Evolutionary conservation across 2,113 vertebrate genomes (phyloP).

Genomic region (Cariama cristata): DNA sequence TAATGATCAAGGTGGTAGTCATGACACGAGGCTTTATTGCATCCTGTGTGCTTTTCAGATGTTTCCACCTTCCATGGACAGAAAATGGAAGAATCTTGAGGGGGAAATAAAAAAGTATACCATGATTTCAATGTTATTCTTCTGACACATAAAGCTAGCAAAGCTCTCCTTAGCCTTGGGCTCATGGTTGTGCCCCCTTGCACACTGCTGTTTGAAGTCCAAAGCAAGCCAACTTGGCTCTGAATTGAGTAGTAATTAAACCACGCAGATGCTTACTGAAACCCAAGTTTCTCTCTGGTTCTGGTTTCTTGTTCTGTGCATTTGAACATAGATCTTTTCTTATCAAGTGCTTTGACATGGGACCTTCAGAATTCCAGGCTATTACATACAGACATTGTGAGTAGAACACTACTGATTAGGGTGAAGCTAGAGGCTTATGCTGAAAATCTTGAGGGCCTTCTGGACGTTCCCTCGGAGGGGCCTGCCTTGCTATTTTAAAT

Average conservation of each 20-base stretch:
- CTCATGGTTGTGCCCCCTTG: background rate
- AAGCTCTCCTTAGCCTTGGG: background rate
- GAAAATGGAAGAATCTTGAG: background rate
- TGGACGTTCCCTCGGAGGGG: background rate
- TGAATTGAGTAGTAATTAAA: background rate
- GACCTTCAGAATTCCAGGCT: background rate
- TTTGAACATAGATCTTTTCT: background rate
- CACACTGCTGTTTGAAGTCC: background rate
- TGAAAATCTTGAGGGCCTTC: background rate
- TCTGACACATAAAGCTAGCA: background rate
- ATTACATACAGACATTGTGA: accelerated
- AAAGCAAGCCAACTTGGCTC: background rate
- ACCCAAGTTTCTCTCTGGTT: background rate
- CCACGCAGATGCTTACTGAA: background rate
- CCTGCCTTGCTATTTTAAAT: background rate
- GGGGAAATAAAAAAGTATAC: background rate
- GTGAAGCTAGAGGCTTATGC: background rate
- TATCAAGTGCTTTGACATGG: background rate
- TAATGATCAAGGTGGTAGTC: background rate
- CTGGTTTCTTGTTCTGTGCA: background rate
- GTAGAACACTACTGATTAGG: background rate
- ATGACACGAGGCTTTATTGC: background rate
- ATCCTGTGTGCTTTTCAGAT: background rate
- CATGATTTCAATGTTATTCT: background rate
- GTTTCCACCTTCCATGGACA: background rate